Evolutionary conservation across 2,888 invertebrate genomes (phyloP).

Genomic region (Drosophila multiciliata): DNA sequence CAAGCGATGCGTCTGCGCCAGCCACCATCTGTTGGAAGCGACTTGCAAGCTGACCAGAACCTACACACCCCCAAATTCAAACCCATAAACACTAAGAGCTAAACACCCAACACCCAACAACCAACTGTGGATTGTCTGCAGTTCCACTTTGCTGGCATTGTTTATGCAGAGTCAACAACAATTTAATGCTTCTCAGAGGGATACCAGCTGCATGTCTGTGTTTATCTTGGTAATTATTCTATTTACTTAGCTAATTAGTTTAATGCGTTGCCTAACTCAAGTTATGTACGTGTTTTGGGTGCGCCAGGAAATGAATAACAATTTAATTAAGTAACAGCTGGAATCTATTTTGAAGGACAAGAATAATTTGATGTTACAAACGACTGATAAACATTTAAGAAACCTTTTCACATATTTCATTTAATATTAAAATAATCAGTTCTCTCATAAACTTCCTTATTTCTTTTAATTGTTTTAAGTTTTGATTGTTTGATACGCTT

Average conservation of each 20-base stretch:
- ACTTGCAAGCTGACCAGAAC: conserved; percentile 1
- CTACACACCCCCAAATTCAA: conserved; percentile 3
- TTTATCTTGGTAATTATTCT: conserved; percentile 30
- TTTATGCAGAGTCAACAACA: conserved; percentile 66
- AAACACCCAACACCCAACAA: conserved; percentile 47
- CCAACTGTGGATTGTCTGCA: conserved; percentile 71
- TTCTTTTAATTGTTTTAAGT: not conserved
- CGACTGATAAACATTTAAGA: not conserved
- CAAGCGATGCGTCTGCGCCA: conserved; percentile 54
- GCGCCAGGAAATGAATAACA: conserved; percentile 31
- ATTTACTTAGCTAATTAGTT: conserved; percentile 67
- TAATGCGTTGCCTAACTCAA: conserved; percentile 42
- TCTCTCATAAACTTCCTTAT: not conserved
- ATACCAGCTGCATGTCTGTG: conserved; percentile 41
- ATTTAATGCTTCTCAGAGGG: conserved; percentile 30
- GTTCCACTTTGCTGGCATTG: conserved; percentile 41
- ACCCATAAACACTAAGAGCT: not conserved
- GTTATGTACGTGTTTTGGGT: conserved; percentile 29
- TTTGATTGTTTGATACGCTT: not conserved
- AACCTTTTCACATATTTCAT: not conserved
- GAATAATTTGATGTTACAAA: not conserved
- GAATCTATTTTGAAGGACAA: not conserved
- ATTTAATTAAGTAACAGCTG: conserved; percentile 25
- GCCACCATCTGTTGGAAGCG: conserved; percentile 39
- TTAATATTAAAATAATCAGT: not conserved